These are phyloP conservation scores for Enteromius anoplus DNA, from an alignment of 2,797 vertebrate genomes.

Conservation along the genomic window DNA sequence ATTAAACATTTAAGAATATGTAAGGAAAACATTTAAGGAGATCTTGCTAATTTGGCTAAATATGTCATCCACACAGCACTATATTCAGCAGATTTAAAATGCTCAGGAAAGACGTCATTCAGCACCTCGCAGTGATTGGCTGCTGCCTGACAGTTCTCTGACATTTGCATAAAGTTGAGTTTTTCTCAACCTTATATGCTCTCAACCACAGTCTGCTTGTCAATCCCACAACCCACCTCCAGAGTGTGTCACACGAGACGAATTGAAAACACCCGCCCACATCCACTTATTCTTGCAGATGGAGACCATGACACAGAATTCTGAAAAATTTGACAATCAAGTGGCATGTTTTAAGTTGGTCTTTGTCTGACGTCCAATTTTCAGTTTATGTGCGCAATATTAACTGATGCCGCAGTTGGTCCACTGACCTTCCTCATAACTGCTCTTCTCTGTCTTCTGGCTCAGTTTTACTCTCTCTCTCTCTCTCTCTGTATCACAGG, in stretches of 20 bases:
- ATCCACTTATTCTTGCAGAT: background rate
- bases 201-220: background rate
- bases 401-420: constrained; percentile 16
- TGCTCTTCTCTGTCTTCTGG: constrained; percentile 14
- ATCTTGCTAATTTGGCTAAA: background rate
- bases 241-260: background rate
- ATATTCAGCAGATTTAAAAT: background rate
- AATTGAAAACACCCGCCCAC: background rate
- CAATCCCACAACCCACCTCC: background rate
- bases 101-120: background rate
- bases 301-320: background rate
- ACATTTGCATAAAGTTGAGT: constrained; percentile 10
- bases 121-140: background rate
- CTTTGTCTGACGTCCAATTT: background rate
- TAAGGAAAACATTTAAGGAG: background rate
- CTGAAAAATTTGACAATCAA: background rate
- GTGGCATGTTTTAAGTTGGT: background rate
- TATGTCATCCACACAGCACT: background rate
- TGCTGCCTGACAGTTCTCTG: background rate
- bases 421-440: constrained; percentile 39
- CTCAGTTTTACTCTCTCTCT: background rate
- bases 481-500: constrained; percentile 39
- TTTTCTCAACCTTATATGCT: background rate
- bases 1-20: background rate
- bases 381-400: background rate